A percentile compares a stretch with the other conserved stretches of the same genome.
phyloP scores from a whole-genome alignment of 2,113 vertebrate genomes.

The Gasterosteus nipponicus region DNA sequence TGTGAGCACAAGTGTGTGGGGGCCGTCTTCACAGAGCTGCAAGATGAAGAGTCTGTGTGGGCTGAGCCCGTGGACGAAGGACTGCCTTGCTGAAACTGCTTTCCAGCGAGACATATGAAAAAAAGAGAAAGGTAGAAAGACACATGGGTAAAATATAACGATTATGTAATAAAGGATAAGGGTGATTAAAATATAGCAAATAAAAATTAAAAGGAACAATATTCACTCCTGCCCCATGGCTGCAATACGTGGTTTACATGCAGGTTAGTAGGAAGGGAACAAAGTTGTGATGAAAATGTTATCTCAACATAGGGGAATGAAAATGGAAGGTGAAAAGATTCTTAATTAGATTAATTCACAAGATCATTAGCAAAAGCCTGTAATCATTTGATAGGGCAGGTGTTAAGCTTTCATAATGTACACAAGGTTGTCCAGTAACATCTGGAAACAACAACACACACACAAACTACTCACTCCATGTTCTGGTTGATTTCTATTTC shows the following conservation, averaged over 20 bases:
- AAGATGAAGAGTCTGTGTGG: conserved; percentile 92
- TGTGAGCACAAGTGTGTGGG: conserved; percentile 78
- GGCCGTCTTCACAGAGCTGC: conserved; percentile 83
- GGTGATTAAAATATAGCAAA: neutral
- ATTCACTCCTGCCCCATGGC: no score
- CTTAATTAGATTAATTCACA: neutral
- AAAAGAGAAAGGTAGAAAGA: neutral
- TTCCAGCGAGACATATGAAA: neutral
- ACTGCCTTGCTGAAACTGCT: conserved; percentile 90
- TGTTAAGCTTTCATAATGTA: neutral
- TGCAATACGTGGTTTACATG: neutral
- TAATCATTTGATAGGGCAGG: neutral
- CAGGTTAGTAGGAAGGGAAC: neutral
- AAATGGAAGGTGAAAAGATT: neutral
- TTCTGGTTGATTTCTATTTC: neutral
- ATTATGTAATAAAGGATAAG: conserved; percentile 4
- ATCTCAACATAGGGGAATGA: neutral
- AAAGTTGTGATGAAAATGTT: neutral
- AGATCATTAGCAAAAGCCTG: neutral
- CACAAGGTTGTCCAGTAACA: neutral
- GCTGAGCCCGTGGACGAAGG: conserved; percentile 89
- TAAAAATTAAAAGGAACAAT: neutral
- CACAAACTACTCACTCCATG: neutral
- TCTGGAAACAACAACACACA: neutral
- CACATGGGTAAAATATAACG: neutral